Percentiles rank a stretch among this genome's conserved stretches.
Conservation (phyloP, 2,888 invertebrate species). For the Drosophila atripex region DNA sequence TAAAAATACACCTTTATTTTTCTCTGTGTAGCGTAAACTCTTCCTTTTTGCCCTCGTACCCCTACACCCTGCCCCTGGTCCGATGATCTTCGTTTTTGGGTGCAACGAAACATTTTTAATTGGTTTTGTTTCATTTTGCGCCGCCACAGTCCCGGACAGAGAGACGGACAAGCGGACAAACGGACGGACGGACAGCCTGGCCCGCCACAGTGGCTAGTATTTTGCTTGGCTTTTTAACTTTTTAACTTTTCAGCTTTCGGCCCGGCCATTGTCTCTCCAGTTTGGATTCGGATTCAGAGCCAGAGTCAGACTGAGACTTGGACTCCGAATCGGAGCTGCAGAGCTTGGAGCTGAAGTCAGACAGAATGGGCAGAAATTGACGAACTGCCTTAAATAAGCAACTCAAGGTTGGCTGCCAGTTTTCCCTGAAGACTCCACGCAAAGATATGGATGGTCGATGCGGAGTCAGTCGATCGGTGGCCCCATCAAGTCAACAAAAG, state of each 20-base stretch:
- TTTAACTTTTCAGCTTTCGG: constrained; percentile 9
- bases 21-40: constrained; percentile 3
- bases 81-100: constrained; percentile 75
- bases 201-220: constrained; percentile 78
- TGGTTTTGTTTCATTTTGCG: constrained; percentile 80
- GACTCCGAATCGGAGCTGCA: constrained; percentile 13
- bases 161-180: too few relatives aligned
- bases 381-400: constrained; percentile 79
- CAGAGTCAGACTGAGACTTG: neutral
- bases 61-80: constrained; percentile 4
- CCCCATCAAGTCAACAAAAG: constrained; percentile 80
- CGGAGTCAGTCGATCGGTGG: constrained; percentile 71
- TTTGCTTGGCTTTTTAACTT: constrained; percentile 58
- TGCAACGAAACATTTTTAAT: constrained; percentile 81
- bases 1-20: neutral
- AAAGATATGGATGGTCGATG: constrained; percentile 22
- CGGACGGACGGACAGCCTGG: constrained; percentile 15
- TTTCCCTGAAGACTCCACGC: constrained; percentile 75
- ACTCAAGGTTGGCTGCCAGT: constrained; percentile 80
- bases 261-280: constrained; percentile 61
- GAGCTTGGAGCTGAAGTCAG: constrained; percentile 11
- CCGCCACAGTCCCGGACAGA: constrained; percentile 56
- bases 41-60: constrained; percentile 10
- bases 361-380: constrained; percentile 57
- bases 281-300: neutral